Conservation (phyloP, 2,888 invertebrate species). For the Nebria brevicollis region DNA sequence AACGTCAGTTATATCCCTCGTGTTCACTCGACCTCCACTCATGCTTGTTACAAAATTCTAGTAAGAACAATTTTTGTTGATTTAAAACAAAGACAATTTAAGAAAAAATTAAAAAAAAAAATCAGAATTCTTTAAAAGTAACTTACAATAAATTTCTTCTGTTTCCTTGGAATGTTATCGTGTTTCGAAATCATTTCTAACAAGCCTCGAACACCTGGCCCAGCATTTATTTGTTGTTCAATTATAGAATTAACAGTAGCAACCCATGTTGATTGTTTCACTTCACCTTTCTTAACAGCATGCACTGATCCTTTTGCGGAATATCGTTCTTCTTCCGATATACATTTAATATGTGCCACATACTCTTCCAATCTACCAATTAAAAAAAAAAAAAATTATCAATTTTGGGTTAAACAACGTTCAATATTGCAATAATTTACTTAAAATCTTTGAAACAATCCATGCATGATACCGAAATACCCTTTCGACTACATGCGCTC, state of each 20-base stretch:
- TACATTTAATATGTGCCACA: conserved; percentile 82
- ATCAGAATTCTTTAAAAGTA: neutral
- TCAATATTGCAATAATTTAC: conserved; percentile 64
- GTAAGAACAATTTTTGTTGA: conserved; percentile 45
- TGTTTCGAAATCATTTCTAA: conserved; percentile 75
- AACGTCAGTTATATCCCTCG: conserved; percentile 71
- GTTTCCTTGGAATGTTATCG: conserved; percentile 88
- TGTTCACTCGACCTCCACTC: conserved; percentile 68
- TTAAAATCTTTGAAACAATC: conserved; percentile 92
- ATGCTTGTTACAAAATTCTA: conserved; percentile 76
- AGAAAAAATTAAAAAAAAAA: conserved; percentile 3
- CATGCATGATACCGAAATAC: conserved; percentile 84
- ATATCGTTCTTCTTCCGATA: conserved; percentile 88
- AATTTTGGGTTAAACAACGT: conserved; percentile 6
- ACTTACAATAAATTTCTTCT: conserved; percentile 76
- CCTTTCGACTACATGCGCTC: conserved; percentile 74
- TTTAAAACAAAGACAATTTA: too few relatives aligned
- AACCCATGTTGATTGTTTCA: conserved; percentile 87
- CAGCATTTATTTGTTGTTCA: conserved; percentile 67
- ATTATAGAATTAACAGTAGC: conserved; percentile 75
- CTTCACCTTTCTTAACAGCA: conserved; percentile 83
- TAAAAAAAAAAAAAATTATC: conserved; percentile 22
- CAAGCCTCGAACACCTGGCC: conserved; percentile 69
- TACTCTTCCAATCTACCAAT: conserved; percentile 77
- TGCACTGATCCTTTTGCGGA: conserved; percentile 83